Base-by-base conservation (phyloP, 2,888 invertebrate genomes). In the Phrixothrix hirtus region DNA sequence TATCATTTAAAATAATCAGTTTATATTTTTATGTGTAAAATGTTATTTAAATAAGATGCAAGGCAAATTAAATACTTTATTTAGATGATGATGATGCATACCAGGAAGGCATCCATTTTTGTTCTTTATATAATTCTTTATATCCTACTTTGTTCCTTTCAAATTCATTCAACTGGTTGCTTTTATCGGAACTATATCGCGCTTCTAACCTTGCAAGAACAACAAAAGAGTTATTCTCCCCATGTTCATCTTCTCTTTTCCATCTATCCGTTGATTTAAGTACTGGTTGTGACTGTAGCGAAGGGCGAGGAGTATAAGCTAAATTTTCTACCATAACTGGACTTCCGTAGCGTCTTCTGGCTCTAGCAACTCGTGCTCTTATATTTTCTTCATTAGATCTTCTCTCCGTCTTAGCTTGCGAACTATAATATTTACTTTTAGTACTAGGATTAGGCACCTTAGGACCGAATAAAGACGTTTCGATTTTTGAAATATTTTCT, bases 71-170 rank as follows among this genome's bases (percentile, higher is more conserved):
- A 17, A 16, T 37, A 16, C 11, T 9, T 32, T 30, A 16, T 31
- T 37, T 13, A 14, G 35, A 36, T 3, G 39, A 35, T 12, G 51
- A 21, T 35, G 58, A 55, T 27, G 75, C 75, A 57, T 76, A 77
- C 78, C 78, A 78, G 1, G 77, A 75, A 35, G 77, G 75, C 77
- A 78, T 78, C 78, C 78, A 78, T 45, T 76, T 77, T 10, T 70
- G 59, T 66, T 73, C 54, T 64, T 73, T 44, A 63, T 64, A 53
- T 64, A 70, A 49, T 38, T 58, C 42, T 51, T 58, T 38, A 64
- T 60, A 47, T 26, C 44, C 52, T 11, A 44, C 35, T 5, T 34
- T 36, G n/a, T 15, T 39, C 15, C 41, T 55, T 25, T 48, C 44
- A 9, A 61, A 55, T 32, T 62, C 59, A 26, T 63, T 66, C n/a